Percentiles rank a stretch among this genome's conserved stretches.
Conservation (phyloP, 2,797 vertebrate species). For the Cirrhinus molitorella region DNA sequence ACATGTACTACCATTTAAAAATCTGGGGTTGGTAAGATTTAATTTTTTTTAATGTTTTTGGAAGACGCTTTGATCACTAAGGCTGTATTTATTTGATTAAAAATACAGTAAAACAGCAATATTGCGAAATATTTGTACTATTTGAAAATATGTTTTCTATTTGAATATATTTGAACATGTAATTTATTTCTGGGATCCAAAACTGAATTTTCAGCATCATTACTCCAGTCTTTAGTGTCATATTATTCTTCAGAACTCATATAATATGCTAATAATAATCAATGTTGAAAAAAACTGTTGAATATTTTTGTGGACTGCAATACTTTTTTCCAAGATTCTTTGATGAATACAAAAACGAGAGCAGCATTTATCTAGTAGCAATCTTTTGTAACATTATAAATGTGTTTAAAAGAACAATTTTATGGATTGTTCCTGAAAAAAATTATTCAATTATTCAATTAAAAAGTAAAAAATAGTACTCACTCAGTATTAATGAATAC, state of each 20-base stretch:
- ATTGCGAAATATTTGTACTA: background rate
- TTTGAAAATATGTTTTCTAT: background rate
- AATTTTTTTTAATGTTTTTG: background rate
- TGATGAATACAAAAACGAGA: background rate
- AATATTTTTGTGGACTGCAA: background rate
- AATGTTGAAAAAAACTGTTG: background rate
- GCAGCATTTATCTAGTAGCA: too few species aligned
- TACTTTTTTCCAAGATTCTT: background rate
- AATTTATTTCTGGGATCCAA: background rate
- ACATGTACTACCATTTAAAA: constrained; percentile 12
- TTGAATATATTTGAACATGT: background rate
- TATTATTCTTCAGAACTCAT: background rate
- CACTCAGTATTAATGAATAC: too few species aligned
- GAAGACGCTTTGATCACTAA: background rate
- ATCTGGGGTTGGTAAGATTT: background rate
- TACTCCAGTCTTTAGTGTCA: background rate
- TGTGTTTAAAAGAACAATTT: too few species aligned
- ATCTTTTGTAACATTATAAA: too few species aligned
- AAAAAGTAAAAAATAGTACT: too few species aligned
- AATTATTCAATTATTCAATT: too few species aligned
- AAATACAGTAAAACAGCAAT: background rate
- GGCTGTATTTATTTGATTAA: background rate
- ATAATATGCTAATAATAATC: background rate
- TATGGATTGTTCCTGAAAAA: too few species aligned
- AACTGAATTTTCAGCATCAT: background rate